These are phyloP conservation scores for Emydocephalus ijimae DNA, from an alignment of 2,113 vertebrate genomes.

Conservation along the genomic window DNA sequence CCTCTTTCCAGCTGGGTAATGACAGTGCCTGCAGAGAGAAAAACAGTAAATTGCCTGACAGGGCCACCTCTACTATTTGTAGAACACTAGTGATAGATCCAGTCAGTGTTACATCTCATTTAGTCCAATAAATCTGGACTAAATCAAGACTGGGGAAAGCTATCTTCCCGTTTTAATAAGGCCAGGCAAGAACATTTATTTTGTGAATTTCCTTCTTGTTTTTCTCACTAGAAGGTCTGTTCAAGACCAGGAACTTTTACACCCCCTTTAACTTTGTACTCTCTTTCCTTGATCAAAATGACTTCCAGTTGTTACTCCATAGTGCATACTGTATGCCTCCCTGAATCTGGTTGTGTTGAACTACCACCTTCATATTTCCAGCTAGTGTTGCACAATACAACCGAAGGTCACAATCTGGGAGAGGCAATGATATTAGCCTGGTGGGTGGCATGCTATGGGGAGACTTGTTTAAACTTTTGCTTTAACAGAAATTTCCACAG, in stretches of 20 bases:
- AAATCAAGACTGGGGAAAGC: not conserved
- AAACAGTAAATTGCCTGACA: not conserved
- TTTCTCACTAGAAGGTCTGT: not conserved
- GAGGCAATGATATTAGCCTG: not conserved
- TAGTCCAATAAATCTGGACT: not conserved
- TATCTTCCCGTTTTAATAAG: not conserved
- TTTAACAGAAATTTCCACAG: not conserved
- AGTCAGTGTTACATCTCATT: not conserved
- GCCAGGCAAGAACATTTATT: not conserved
- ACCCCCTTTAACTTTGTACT: not conserved
- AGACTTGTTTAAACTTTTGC: not conserved
- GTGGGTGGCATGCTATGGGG: not conserved
- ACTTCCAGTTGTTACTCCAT: not conserved
- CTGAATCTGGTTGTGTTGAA: not conserved
- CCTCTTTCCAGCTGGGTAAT: conserved; percentile 78
- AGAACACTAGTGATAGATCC: not conserved
- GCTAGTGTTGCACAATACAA: not conserved
- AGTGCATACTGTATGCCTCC: not conserved
- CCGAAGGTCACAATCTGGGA: not conserved
- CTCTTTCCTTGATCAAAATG: not conserved
- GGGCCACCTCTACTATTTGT: not conserved
- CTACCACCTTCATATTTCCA: not conserved
- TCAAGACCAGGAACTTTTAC: not conserved
- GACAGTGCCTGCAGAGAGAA: conserved; percentile 66
- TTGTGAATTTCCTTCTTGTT: not conserved